A percentile compares a stretch with the other conserved stretches of the same genome.
phyloP scores from a whole-genome alignment of 2,113 vertebrate species.

The Scolopax mira region DNA sequence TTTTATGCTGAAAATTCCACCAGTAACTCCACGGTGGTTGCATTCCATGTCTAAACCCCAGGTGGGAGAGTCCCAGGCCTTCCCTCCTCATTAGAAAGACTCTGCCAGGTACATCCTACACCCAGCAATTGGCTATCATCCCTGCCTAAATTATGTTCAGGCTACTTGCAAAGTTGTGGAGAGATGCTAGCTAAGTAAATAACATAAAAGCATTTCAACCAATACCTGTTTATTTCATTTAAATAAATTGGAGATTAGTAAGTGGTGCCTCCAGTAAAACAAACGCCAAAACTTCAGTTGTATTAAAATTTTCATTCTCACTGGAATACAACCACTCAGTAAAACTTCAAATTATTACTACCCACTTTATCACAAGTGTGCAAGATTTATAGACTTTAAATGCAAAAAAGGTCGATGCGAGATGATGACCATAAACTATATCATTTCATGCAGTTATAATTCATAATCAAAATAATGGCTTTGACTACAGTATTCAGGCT shows the following conservation, averaged over 20 bases:
- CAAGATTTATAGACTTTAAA: neutral
- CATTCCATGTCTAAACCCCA: neutral
- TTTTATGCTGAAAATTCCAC: neutral
- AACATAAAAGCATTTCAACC: neutral
- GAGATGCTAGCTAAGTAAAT: neutral
- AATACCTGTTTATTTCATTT: neutral
- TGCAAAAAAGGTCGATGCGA: neutral
- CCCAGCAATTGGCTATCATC: fast-evolving
- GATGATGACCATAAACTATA: neutral
- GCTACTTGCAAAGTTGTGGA: neutral
- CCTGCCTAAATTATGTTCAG: neutral
- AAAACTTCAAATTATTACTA: neutral
- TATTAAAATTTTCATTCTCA: neutral
- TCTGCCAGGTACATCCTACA: neutral
- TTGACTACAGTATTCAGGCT: neutral
- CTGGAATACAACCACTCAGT: neutral
- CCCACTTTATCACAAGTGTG: neutral
- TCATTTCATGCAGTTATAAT: neutral
- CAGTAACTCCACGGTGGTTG: neutral
- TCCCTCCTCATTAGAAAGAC: neutral
- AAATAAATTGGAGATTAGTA: neutral
- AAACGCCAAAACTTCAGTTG: neutral
- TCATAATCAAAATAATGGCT: neutral
- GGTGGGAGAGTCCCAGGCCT: neutral
- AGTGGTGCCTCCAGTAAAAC: neutral